Conservation (phyloP, 2,888 invertebrate species). For the Caenorhabditis sulstoni region DNA sequence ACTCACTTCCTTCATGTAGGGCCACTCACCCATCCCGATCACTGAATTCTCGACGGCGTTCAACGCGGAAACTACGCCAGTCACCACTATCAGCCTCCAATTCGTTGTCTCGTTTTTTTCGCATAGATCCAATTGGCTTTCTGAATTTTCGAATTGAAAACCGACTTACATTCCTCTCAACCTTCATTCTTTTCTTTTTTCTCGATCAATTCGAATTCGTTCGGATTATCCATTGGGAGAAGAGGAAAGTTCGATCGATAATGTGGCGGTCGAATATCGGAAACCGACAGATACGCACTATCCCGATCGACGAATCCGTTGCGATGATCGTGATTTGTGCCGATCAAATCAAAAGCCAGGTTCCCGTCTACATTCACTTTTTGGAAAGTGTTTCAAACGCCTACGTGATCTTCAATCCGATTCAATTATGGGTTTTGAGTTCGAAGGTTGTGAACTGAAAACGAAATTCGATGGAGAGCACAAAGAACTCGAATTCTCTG, state of each 20-base stretch:
- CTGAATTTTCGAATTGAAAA: neutral
- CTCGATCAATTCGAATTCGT: conserved; percentile 24
- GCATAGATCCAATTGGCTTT: neutral
- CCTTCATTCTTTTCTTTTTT: conserved; percentile 6
- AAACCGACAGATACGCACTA: no score
- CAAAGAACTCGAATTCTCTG: no score
- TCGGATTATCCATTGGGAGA: conserved; percentile 14
- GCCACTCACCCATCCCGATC: conserved; percentile 49
- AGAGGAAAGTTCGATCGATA: neutral
- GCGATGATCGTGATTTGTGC: conserved; percentile 30
- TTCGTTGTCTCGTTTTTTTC: conserved; percentile 22
- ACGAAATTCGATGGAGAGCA: no score
- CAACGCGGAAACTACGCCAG: conserved; percentile 33
- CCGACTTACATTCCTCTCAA: neutral
- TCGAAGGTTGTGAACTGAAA: no score
- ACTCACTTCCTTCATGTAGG: conserved; percentile 45
- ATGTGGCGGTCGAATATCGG: neutral
- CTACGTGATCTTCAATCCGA: no score
- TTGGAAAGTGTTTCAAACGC: no score
- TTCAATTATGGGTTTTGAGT: no score
- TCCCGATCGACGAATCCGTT: no score
- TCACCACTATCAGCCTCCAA: conserved; percentile 40
- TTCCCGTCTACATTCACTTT: no score
- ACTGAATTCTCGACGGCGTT: conserved; percentile 47
- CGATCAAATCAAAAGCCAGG: no score